Evolutionary conservation across 2,888 invertebrate species (phyloP), one percentile per base, ranked within the genome.

Genomic region (Torymus auratus): DNA sequence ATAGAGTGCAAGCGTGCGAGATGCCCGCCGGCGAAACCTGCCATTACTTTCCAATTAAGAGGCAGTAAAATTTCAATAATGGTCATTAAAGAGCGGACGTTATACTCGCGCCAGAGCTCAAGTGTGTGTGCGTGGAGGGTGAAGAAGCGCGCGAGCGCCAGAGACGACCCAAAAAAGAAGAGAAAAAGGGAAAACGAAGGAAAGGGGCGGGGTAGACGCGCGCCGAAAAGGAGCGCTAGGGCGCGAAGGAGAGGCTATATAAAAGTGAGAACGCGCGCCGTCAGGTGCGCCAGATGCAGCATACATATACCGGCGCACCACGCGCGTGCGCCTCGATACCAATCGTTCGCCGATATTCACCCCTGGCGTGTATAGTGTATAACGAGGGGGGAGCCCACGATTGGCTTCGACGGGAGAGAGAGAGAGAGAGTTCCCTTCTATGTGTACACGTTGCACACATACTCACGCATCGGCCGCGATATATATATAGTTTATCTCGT

Each of bases 21-120:
- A 76, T 76, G 62, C 15, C 62, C 41, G 41, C 17, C 61, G 41
- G 55, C 14, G 84, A 84, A 88, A 87, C 88, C 86, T 84, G 83
- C 85, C 88, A 89, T 90, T 90, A 90, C 88, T 89, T 89, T 88
- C 87, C 89, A 90, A 91, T 91, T 91, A 90, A 89, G 88, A 88
- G 85, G 88, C 86, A 88, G 87, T 90, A 90, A 89, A 90, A 91
- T 91, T 91, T 90, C 90, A 91, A 91, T 91, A 89, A 91, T 88
- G 90, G 88, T 88, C 89, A 88, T 90, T 90, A 89, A 89, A 87
- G 85, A 89, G 86, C 89, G 89, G 88, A 90, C 89, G 89, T 90
- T 90, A 88, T 80, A 78, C 41, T 41, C 78, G 64, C 58, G 20
- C 17, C 52, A 62, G 70, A 60, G 17, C 50, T 41, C 41, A 41